These are phyloP conservation scores for Euplagia quadripunctaria DNA, from an alignment of 2,888 invertebrate species.

Conservation along the genomic window DNA sequence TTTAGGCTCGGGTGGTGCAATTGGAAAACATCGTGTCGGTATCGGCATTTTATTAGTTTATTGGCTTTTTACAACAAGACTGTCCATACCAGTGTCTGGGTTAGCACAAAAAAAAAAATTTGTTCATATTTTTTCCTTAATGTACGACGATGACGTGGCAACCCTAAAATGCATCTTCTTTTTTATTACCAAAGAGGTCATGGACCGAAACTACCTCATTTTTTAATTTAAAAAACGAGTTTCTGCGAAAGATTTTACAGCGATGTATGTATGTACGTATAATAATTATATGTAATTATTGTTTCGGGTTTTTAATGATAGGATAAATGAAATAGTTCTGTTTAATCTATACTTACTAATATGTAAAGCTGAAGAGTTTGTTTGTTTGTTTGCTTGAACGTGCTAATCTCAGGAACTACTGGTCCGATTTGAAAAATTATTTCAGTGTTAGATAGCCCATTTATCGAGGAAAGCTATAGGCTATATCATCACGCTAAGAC, in stretches of 20 bases:
- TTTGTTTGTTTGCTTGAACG: too few relatives aligned
- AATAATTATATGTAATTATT: background rate
- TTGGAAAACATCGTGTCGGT: background rate
- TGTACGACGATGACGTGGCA: conserved; percentile 7
- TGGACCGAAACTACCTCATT: conserved; percentile 22
- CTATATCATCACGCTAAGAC: too few relatives aligned
- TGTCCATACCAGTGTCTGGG: background rate
- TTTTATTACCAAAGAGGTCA: conserved; percentile 34
- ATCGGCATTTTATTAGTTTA: background rate
- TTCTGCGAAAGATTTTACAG: conserved; percentile 6
- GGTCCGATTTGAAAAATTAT: too few relatives aligned
- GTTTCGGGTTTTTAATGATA: background rate
- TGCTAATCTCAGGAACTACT: too few relatives aligned
- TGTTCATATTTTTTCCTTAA: background rate
- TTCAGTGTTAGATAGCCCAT: too few relatives aligned
- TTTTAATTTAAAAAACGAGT: conserved; percentile 20
- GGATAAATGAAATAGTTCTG: background rate
- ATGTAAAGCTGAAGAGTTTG: too few relatives aligned
- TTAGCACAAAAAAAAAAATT: background rate
- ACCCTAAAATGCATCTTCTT: conserved; percentile 32
- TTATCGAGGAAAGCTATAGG: too few relatives aligned
- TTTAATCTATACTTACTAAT: too few relatives aligned
- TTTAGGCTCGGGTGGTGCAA: background rate
- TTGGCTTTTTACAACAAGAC: background rate
- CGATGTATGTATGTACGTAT: background rate